These are phyloP conservation scores for Atethmia centrago DNA, from an alignment of 2,888 invertebrate genomes.

Conservation along the genomic window DNA sequence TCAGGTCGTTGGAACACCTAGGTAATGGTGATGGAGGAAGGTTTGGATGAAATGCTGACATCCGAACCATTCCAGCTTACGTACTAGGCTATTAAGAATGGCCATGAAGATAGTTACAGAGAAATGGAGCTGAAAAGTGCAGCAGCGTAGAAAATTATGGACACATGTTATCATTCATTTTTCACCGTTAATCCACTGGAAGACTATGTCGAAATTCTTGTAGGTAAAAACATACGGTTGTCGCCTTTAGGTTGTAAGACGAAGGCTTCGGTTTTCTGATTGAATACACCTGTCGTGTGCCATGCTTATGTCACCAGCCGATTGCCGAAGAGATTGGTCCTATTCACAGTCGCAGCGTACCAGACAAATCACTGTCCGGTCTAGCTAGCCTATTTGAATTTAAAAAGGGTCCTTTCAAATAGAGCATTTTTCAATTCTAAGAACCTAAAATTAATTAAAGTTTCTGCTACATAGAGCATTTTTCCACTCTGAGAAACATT, in stretches of 20 bases:
- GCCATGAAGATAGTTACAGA: background rate
- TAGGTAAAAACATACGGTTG: too few relatives aligned
- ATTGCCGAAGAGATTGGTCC: too few relatives aligned
- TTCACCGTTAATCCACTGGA: background rate
- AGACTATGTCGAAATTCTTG: background rate
- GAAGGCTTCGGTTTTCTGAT: too few relatives aligned
- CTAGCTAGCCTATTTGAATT: background rate
- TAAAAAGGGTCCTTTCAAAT: background rate
- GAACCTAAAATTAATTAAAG: background rate
- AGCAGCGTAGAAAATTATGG: background rate
- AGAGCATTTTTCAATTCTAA: background rate
- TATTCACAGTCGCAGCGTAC: background rate
- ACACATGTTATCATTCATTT: background rate
- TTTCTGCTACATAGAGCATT: background rate
- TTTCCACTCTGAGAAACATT: background rate
- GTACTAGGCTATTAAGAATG: background rate
- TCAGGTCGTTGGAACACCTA: slow-evolving; percentile 29
- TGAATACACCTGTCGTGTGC: too few relatives aligned
- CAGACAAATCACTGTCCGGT: too few relatives aligned
- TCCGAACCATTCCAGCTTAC: background rate
- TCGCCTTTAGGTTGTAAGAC: too few relatives aligned
- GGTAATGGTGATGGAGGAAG: slow-evolving; percentile 39
- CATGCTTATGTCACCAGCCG: too few relatives aligned
- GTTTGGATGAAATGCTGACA: slow-evolving; percentile 20
- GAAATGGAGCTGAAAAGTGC: background rate